Conservation (phyloP, 1,140 invertebrate species). For the Lethrus apterus region DNA sequence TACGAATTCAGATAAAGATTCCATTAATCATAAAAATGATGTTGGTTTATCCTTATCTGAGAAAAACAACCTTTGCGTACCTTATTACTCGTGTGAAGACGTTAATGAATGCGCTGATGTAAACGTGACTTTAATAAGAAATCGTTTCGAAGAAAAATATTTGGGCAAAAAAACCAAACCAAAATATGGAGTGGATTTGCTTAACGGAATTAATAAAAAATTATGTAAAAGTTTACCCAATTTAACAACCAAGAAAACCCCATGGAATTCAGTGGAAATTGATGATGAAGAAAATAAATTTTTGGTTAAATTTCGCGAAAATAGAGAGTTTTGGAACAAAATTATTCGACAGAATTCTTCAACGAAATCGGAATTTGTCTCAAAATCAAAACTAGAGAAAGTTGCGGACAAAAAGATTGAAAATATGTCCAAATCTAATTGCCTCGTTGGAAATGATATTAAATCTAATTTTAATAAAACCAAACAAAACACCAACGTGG, state of each 20-base stretch:
- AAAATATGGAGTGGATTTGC: not conserved
- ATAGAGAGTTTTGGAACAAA: constrained; percentile 3
- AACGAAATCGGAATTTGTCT: not conserved
- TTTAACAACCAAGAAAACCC: not conserved
- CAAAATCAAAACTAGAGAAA: not conserved
- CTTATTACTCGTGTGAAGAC: not conserved
- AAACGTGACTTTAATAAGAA: constrained; percentile 2
- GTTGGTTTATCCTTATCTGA: not conserved
- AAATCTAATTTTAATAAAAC: not conserved
- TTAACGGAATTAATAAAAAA: not conserved
- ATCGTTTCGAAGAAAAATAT: not conserved
- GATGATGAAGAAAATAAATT: not conserved
- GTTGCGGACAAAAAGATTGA: not conserved
- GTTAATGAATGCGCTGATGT: not conserved
- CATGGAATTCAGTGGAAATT: not conserved
- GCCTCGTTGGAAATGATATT: not conserved
- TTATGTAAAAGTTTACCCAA: constrained; percentile 6
- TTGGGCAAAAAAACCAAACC: not conserved
- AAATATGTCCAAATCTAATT: not conserved
- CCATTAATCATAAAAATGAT: not conserved
- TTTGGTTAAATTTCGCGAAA: constrained; percentile 6
- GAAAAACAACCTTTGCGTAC: not conserved
- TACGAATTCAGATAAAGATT: constrained; percentile 1
- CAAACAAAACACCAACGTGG: not conserved
- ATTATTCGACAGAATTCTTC: not conserved